Base-by-base conservation (phyloP, 1,140 invertebrate genomes). In the Lucilia cuprina region DNA sequence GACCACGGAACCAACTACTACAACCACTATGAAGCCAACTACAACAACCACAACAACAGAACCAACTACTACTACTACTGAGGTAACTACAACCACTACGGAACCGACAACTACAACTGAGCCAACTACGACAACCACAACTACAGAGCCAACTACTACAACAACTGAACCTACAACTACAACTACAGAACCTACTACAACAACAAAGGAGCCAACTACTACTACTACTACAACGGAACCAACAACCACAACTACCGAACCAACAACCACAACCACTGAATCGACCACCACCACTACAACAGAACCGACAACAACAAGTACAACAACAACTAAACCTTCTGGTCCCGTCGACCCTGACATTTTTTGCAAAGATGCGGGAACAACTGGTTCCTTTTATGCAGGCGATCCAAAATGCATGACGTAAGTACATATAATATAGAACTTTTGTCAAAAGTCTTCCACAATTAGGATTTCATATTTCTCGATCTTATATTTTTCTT, bases 91-190 rank as follows among this genome's bases (percentile, higher is more conserved):
- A 13, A n/a, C 34, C 8, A 49, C 35, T 41, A 60, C 50, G 25
- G 50, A 19, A 70, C 19, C 21, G 4, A 41, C 4, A 49, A 47
- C 49, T 30, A 55, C 49, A 9, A 19, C 21, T 13, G 35, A 35
- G 13, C 35, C 30, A n/a, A 50, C 25, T 5, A 65, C 82, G 2
- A 65, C 25, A n/a, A 82, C 78, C 5, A 82, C 41, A 14, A 50
- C 35, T 2, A 47, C 19, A 60, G 17, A 25, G 35, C 17, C 47
- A 55, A 82, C 25, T 30, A 30, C 25, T 30, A 30, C 80, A n/a
- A 82, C 77, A 41, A 80, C 49, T 55, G 47, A 55, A 25, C 9
- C 19, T 0, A n/a, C 80, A 55, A 82, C 78, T 82, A 49, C 80
- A 30, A 82, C 41, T 5, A n/a, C n/a, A n/a, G n/a, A n/a, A n/a